phyloP scores from a whole-genome alignment of 1,140 invertebrate genomes.

The Dendroctonus valens region DNA sequence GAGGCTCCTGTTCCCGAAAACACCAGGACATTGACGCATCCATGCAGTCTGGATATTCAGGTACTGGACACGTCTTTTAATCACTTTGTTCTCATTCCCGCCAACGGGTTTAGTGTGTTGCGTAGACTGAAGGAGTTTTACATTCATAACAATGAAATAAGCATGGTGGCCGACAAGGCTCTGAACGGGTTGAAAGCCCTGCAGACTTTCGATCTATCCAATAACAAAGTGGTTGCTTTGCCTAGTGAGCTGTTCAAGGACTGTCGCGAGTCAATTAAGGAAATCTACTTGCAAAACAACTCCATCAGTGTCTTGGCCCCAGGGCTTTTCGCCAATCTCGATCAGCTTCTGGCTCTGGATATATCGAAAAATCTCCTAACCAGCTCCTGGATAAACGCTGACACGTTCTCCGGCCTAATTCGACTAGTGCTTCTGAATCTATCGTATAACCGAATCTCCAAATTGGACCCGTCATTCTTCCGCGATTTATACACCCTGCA shows the following conservation, averaged over 20 bases:
- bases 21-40: constrained; percentile 51
- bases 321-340: constrained; percentile 77
- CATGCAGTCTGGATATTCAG: constrained; percentile 77
- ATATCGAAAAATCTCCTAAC: constrained; percentile 84
- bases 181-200: constrained; percentile 74
- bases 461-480: constrained; percentile 77
- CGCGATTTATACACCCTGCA: constrained; percentile 78
- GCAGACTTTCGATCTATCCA: constrained; percentile 79
- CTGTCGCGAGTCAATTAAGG: constrained; percentile 72
- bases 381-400: constrained; percentile 76
- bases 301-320: constrained; percentile 78
- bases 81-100: constrained; percentile 76
- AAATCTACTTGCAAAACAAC: constrained; percentile 86
- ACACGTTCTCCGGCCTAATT: constrained; percentile 83
- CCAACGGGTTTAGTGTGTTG: constrained; percentile 74
- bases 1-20: constrained; percentile 49
- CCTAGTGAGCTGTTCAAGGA: constrained; percentile 82
- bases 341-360: constrained; percentile 81
- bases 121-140: constrained; percentile 72
- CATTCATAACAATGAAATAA: constrained; percentile 81
- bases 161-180: constrained; percentile 79
- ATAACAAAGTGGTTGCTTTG: constrained; percentile 83
- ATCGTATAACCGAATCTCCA: constrained; percentile 78
- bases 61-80: constrained; percentile 81
- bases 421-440: constrained; percentile 82